phyloP scores from a whole-genome alignment of 2,113 vertebrate genomes.

The Miniopterus natalensis region DNA sequence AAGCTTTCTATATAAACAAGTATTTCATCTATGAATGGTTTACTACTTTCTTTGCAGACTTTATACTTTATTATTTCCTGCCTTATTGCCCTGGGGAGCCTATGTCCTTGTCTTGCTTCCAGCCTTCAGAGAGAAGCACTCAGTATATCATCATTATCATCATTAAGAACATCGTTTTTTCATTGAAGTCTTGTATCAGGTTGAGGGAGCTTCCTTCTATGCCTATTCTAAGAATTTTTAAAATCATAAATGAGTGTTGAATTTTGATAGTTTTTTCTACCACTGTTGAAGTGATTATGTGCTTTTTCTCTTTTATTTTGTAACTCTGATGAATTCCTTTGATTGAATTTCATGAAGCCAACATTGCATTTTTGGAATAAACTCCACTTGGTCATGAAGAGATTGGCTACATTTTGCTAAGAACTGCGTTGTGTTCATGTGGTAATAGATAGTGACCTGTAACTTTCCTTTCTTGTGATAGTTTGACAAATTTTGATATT shows the following conservation, averaged over 20 bases:
- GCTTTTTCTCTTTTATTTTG: not conserved
- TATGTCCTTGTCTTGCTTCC: not conserved
- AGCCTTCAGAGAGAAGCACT: not conserved
- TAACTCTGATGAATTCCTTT: not conserved
- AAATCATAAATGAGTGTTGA: no score
- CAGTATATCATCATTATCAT: not conserved
- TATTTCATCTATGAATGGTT: not conserved
- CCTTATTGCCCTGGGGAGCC: not conserved
- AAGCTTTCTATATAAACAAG: not conserved
- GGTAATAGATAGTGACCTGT: not conserved
- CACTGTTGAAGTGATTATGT: no score
- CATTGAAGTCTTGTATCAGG: not conserved
- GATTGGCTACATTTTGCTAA: not conserved
- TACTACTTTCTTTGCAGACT: not conserved
- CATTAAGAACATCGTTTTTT: not conserved
- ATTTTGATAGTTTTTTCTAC: no score
- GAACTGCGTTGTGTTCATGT: not conserved
- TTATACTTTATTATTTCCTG: not conserved
- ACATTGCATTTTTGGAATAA: not conserved
- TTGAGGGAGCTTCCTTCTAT: not conserved
- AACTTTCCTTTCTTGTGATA: not conserved
- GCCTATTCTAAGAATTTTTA: not conserved
- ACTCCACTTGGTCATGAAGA: not conserved
- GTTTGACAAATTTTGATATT: not conserved
- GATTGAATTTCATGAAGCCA: not conserved